Conservation (phyloP, 2,797 vertebrate species). For the Galago senegalensis region DNA sequence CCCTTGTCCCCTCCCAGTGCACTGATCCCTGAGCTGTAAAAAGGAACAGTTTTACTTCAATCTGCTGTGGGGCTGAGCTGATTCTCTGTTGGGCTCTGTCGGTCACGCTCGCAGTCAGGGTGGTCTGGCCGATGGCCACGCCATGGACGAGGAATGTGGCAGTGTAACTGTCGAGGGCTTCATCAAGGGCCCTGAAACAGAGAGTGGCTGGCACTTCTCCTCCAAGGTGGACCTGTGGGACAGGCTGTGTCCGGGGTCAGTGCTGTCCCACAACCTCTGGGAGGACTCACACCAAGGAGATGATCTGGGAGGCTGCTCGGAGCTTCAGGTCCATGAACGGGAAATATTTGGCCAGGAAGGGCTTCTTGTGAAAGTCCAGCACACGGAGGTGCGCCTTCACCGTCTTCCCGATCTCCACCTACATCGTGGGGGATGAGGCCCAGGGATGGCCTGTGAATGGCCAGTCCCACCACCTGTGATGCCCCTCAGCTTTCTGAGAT, state of each 20-base stretch:
- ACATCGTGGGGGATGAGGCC: conserved; percentile 51
- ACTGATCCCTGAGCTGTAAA: neutral
- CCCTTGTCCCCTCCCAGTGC: neutral
- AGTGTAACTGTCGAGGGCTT: conserved; percentile 93
- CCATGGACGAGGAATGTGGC: conserved; percentile 94
- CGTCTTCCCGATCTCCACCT: conserved; percentile 98
- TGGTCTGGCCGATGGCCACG: conserved; percentile 94
- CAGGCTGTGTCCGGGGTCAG: rapidly evolving
- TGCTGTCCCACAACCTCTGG: rapidly evolving
- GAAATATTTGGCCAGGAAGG: conserved; percentile 95
- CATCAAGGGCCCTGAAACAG: conserved; percentile 90
- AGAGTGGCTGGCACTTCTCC: neutral
- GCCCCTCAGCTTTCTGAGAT: neutral
- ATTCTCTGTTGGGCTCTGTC: conserved; percentile 93
- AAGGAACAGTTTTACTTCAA: conserved; percentile 91
- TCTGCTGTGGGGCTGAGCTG: conserved; percentile 93
- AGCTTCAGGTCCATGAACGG: conserved; percentile 95
- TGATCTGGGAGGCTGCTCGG: conserved; percentile 93
- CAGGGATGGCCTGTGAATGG: neutral
- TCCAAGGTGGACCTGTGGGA: neutral
- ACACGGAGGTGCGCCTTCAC: conserved; percentile 96
- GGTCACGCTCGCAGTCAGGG: conserved; percentile 92
- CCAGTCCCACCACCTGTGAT: rapidly evolving
- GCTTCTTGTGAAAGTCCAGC: conserved; percentile 94
- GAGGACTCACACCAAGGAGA: conserved; percentile 95